Evolutionary conservation across 2,797 vertebrate species (phyloP).

Genomic region (Hozukius guyotensis): DNA sequence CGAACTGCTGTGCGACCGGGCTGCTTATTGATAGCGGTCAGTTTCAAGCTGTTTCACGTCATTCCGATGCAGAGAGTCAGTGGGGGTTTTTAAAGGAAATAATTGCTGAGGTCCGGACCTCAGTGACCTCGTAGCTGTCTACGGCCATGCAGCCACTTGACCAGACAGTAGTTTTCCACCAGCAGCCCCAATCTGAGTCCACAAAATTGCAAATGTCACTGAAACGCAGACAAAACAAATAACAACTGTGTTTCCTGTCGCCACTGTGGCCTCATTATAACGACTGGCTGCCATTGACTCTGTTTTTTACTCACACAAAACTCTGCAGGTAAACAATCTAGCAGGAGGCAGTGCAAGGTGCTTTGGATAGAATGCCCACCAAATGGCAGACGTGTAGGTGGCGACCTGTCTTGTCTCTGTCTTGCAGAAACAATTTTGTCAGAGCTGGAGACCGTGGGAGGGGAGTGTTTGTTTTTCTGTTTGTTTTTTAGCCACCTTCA

Average conservation of each 20-base stretch:
- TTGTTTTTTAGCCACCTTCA: neutral
- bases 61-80: neutral
- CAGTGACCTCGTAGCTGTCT: neutral
- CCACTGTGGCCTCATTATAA: constrained; percentile 31
- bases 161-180: neutral
- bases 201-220: constrained; percentile 8
- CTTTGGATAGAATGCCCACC: constrained; percentile 2
- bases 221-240: constrained; percentile 6
- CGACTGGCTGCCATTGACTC: neutral
- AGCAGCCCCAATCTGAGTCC: neutral
- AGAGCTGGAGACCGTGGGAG: neutral
- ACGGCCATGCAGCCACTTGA: neutral
- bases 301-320: neutral
- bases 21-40: neutral
- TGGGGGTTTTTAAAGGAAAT: neutral
- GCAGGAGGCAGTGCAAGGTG: neutral
- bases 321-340: neutral
- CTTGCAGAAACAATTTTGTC: constrained; percentile 21
- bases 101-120: neutral
- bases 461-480: neutral
- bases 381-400: constrained; percentile 6
- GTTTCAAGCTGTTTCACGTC: neutral
- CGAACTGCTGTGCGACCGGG: no score
- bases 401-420: constrained; percentile 9
- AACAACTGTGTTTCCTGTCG: constrained; percentile 6